Percentiles rank a stretch among this genome's conserved stretches.
These are phyloP conservation scores for Micrastur ruficollis DNA, from an alignment of 2,797 vertebrate species.

Conservation along the genomic window DNA sequence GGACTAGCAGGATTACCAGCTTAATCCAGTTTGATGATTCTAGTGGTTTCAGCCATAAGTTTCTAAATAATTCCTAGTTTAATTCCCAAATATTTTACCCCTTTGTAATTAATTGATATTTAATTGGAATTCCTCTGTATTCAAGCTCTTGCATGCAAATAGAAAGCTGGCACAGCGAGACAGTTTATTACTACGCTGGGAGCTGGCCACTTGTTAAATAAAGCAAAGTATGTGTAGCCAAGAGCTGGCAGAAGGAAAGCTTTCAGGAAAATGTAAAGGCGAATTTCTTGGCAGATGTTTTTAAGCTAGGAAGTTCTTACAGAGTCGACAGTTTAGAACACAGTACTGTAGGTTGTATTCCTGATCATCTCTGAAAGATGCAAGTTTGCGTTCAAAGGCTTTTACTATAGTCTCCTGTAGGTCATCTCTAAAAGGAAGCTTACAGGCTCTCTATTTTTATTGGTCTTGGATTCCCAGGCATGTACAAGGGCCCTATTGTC, in stretches of 20 bases:
- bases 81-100: constrained; percentile 42
- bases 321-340: background rate
- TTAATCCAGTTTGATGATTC: background rate
- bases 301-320: background rate
- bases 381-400: background rate
- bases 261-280: background rate
- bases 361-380: background rate
- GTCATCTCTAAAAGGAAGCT: background rate
- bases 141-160: background rate
- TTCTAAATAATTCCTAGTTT: background rate
- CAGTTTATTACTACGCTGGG: background rate
- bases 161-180: constrained; percentile 5
- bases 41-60: background rate
- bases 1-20: background rate
- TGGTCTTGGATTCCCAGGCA: background rate
- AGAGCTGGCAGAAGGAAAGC: constrained; percentile 9
- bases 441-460: background rate
- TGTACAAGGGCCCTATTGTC: background rate
- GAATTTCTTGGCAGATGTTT: constrained; percentile 15
- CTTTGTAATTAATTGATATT: constrained; percentile 49
- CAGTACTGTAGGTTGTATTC: background rate
- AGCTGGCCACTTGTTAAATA: constrained; percentile 44
- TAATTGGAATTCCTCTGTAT: constrained; percentile 23
- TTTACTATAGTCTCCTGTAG: background rate
- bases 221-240: background rate